Base-by-base conservation (phyloP, 2,797 vertebrate genomes). In the Galago senegalensis region DNA sequence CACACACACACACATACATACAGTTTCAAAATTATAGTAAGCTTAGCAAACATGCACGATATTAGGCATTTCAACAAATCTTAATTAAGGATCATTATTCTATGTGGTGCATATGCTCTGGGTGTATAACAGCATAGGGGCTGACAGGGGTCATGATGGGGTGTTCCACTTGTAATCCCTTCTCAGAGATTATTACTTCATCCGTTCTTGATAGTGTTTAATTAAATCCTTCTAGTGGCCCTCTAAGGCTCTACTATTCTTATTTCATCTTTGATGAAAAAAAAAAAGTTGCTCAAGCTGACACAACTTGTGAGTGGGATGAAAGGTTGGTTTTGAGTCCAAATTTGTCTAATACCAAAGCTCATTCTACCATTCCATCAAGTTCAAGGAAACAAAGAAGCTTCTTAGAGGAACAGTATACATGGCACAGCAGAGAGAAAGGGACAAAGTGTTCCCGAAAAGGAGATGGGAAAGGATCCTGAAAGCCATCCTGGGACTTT, bases 221-320 rank as follows among this genome's bases (percentile, higher is more conserved):
- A 91, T 53, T 53, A 37, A 65, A 65, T 69, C 67, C n/a, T 75
- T 43, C 27, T 58, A 49, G 7, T 72, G 77, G 63, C 40, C 91
- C 63, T 60, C 4, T 31, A 73, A 43, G 58, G 43, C 25, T 69
- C 67, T 63, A 14, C 20, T 73, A 16, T 84, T 43, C 46, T 94
- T 93, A 34, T 73, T 90, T 87, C 67, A 90, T 75, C 18, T 63
- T 43, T 67, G 91, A 58, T 61, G 77, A 96, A 97, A 89, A 34
- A 82, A n/a, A 95, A 73, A 97, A 97, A 89, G 58, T 95, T 96
- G 84, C 91, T 97, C 73, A 95, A 89, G 58, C 53, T 91, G 81
- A 7, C n/a, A 75, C 80, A 92, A n/a, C 76, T n/a, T 21, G 31
- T 73, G n/a, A 87, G 75, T 94, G 31, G 92, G 43, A 34, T 86